Base-by-base conservation (phyloP, 2,113 vertebrate species). In the Cyprinodon variegatus region DNA sequence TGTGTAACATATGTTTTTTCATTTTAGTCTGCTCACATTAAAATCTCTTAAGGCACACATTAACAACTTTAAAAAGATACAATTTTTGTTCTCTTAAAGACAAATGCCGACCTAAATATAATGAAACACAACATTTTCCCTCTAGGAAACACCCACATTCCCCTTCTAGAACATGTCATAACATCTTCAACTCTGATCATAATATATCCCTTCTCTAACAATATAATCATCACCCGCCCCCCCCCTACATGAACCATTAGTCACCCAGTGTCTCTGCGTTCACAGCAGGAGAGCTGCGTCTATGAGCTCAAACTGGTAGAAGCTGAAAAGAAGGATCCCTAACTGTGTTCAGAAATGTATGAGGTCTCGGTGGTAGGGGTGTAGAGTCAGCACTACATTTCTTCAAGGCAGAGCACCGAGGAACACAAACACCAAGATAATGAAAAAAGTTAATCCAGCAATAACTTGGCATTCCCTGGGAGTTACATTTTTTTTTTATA, bases 401-500 rank as follows among this genome's bases (percentile, higher is more conserved):
- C 89, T 88, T 81, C 69, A 76, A 88, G 87, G 86, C 86, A 78
- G 74, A 77, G 83, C 81, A 50, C 85, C 70, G 79, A 80, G 69
- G 61, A 88, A 72, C 77, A 70, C 89, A 93, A 92, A 91, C 87
- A 88, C 77, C 84, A 79, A 87, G 84, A 88, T 91, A 88, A 93
- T 91, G 90, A 90, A 91, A 91, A 89, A 93, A 89, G 87, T 89
- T 87, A 88, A 88, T 90, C 86, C 76, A 76, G 86, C 87, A 91
- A 91, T 92, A 92, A 88, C 88, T 86, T 80, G 65, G 70, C 70
- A 80, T 89, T 88, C 85, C 88, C 85, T 83, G 72, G 79, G 81
- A 89, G 80, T 87, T 89, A 86, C 86, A 39, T 74, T 86, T 73
- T 87, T 90, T 88, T 89, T 84, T 84, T 88, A 85, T 89, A 29